Evolutionary conservation across 2,888 invertebrate species (phyloP), one percentile per base, ranked within the genome.

Genomic region (Cheilosia vulpina): DNA sequence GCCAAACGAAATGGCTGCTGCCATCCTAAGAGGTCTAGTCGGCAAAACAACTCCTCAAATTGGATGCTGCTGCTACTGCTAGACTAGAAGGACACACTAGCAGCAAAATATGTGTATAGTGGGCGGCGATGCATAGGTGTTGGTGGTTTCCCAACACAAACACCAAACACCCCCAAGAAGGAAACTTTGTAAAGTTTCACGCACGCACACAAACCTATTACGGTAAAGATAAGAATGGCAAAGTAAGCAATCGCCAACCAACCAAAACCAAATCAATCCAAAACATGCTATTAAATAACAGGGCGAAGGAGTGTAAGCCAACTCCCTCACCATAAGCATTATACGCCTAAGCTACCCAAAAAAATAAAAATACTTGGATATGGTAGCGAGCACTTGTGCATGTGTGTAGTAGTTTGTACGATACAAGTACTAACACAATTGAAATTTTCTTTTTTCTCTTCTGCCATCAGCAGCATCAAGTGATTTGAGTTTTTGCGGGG

Each of bases 201-300:
- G 21, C 53, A 66, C 66, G 17, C 72, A 79, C 66, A 71, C 62
- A 57, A 60, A 38, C 50, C 31, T 11, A 66, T 24, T 57, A 41
- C 5, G 24, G 24, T 13, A 60, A 72, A 9, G 45, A 53, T 62
- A 75, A 75, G 65, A 58, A 66, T 60, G 41, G 62, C 47, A 43
- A 69, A 63, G 76, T 69, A 68, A 76, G 62, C 76, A 81, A 76
- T 76, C 27, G 69, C 76, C 81, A 83, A 57, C 83, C 83, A 83
- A 83, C 83, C 83, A 83, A 83, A 83, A 73, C 68, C 55, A 78
- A 78, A 83, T 72, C 83, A 83, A 66, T 83, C 66, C 53, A 34
- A 65, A 81, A 58, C 63, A 60, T 60, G 34, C 43, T 65, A 27
- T 58, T 34, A 62, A 80, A 73, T 66, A 55, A 52, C 24, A 52